A percentile compares a stretch with the other conserved stretches of the same genome.
Evolutionary conservation across 2,888 invertebrate species (phyloP).

Genomic region (Fissipunctia ypsillon): DNA sequence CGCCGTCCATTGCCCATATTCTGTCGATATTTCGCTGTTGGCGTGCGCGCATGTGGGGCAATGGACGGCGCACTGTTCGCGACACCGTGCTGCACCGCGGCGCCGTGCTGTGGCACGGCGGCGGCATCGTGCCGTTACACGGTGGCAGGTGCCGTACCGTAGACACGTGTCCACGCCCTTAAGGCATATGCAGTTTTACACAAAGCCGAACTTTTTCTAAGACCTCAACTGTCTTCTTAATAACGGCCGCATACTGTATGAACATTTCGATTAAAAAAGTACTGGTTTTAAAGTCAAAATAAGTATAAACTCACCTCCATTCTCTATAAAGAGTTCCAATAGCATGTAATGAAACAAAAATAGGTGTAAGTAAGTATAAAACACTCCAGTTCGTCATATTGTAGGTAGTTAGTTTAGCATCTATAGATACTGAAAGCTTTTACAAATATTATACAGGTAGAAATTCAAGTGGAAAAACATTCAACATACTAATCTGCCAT

Average conservation of each 20-base stretch:
- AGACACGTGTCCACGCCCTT: too few relatives aligned
- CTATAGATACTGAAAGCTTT: constrained; percentile 63
- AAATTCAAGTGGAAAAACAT: constrained; percentile 38
- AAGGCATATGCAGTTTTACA: neutral
- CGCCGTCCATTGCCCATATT: too few relatives aligned
- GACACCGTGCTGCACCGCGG: too few relatives aligned
- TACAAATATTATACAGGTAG: constrained; percentile 64
- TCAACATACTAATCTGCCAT: constrained; percentile 11
- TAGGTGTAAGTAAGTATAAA: constrained; percentile 73
- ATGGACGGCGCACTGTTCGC: too few relatives aligned
- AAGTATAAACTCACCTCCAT: constrained; percentile 85
- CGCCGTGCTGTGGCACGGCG: too few relatives aligned
- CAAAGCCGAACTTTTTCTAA: neutral
- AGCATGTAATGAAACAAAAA: constrained; percentile 88
- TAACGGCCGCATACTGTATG: neutral
- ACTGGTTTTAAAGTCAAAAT: constrained; percentile 43
- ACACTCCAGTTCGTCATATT: constrained; percentile 59
- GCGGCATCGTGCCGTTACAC: too few relatives aligned
- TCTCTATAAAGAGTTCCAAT: constrained; percentile 85
- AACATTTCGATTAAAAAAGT: constrained; percentile 13
- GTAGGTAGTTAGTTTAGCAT: constrained; percentile 66
- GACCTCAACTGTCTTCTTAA: neutral
- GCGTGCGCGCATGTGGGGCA: too few relatives aligned
- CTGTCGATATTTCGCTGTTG: too few relatives aligned
- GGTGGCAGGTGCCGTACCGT: too few relatives aligned